Conservation (phyloP, 2,113 vertebrate species). For the Eretmochelys imbricata region DNA sequence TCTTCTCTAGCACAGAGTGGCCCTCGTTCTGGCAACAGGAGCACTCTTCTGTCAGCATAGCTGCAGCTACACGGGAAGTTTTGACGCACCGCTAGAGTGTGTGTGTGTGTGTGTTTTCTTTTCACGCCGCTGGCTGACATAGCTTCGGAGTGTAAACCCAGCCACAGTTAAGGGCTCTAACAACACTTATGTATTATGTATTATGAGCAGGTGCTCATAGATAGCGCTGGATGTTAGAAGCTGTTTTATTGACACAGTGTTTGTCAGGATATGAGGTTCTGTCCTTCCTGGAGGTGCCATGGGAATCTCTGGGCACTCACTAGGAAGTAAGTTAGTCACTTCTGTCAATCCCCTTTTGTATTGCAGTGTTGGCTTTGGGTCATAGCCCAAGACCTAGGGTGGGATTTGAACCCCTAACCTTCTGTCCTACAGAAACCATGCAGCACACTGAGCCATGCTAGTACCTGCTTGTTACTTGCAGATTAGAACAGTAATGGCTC, state of each 20-base stretch:
- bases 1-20: no score
- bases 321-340: neutral
- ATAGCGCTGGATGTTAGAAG: neutral
- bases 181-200: neutral
- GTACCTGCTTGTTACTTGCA: neutral
- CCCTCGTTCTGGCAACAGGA: neutral
- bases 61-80: neutral
- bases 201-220: neutral
- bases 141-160: neutral
- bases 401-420: neutral
- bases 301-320: neutral
- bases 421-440: neutral
- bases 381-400: neutral
- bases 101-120: neutral
- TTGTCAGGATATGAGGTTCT: neutral
- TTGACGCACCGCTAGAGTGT: neutral
- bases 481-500: constrained; percentile 26
- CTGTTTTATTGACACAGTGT: neutral
- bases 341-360: neutral
- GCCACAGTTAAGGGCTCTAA: neutral
- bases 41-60: neutral
- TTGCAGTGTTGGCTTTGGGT: neutral
- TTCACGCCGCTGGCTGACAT: no score
- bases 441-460: neutral
- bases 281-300: neutral